Evolutionary conservation across 2,113 vertebrate genomes (phyloP).

Genomic region (Plotosus lineatus): DNA sequence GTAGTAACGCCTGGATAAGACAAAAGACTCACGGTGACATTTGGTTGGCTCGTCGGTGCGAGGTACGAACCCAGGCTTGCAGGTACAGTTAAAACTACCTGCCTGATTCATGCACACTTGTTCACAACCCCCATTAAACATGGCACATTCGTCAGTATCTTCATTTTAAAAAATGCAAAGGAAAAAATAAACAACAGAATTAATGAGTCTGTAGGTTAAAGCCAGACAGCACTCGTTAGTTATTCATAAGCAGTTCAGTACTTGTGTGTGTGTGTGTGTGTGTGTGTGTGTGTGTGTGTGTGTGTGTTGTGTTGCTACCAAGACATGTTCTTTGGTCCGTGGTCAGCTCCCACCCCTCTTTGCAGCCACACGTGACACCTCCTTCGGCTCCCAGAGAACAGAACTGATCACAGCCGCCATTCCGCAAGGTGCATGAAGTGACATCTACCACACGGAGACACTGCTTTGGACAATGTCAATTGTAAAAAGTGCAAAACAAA

Average conservation of each 20-base stretch:
- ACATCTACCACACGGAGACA: slow-evolving; percentile 58
- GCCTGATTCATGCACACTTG: slow-evolving; percentile 74
- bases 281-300: not conserved
- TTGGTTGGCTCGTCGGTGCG: slow-evolving; percentile 69
- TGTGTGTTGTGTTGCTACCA: slow-evolving; percentile 59
- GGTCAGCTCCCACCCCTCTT: slow-evolving; percentile 67
- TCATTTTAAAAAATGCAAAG: not conserved
- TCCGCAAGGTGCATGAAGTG: slow-evolving; percentile 72
- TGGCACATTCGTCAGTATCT: slow-evolving; percentile 77
- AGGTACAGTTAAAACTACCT: slow-evolving; percentile 73
- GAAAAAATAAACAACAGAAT: not conserved
- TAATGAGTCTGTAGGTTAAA: not conserved
- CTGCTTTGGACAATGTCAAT: no score
- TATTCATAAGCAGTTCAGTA: not conserved
- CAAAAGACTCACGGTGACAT: slow-evolving; percentile 73
- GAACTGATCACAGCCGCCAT: slow-evolving; percentile 74
- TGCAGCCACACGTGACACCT: slow-evolving; percentile 70
- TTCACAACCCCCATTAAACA: slow-evolving; percentile 77
- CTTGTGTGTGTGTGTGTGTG: not conserved
- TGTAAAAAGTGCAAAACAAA: no score
- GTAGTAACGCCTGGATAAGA: not conserved
- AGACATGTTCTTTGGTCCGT: slow-evolving; percentile 64
- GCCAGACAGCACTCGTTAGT: not conserved
- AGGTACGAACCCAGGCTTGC: slow-evolving; percentile 64
- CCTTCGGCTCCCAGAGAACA: slow-evolving; percentile 64